A percentile compares a stretch with the other conserved stretches of the same genome.
These are phyloP conservation scores for Drosophila anomalata DNA, from an alignment of 2,888 invertebrate genomes.

Conservation along the genomic window DNA sequence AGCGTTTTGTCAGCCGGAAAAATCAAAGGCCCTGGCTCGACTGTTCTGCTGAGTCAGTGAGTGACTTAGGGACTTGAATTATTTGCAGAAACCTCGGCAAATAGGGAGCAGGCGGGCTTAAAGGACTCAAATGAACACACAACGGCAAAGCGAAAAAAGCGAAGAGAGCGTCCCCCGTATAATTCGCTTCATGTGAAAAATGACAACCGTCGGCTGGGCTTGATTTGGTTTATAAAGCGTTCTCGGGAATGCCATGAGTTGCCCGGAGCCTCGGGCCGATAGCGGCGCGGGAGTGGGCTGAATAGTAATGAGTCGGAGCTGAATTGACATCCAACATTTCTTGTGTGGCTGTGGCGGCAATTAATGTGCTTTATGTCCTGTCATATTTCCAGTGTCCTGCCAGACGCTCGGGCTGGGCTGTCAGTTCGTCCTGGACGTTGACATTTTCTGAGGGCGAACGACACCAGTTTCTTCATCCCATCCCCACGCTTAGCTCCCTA, in stretches of 20 bases:
- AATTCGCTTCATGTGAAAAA: slow-evolving; percentile 63
- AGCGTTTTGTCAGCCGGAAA: slow-evolving; percentile 52
- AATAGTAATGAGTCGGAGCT: slow-evolving; percentile 71
- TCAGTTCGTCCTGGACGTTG: slow-evolving; percentile 49
- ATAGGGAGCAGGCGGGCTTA: slow-evolving; percentile 47
- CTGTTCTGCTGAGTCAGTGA: slow-evolving; percentile 67
- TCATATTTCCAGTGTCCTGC: slow-evolving; percentile 51
- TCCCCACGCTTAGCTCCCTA: slow-evolving; percentile 12
- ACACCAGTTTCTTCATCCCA: slow-evolving; percentile 9
- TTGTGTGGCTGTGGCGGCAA: slow-evolving; percentile 51
- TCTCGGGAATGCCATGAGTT: slow-evolving; percentile 26
- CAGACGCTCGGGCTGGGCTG: slow-evolving; percentile 22
- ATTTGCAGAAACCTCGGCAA: slow-evolving; percentile 59
- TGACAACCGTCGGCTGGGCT: slow-evolving; percentile 57
- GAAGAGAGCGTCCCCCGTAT: slow-evolving; percentile 16
- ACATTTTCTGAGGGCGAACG: slow-evolving; percentile 37
- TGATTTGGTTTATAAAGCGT: slow-evolving; percentile 63
- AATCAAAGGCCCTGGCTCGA: slow-evolving; percentile 35
- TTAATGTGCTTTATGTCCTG: slow-evolving; percentile 69
- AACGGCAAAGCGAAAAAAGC: not conserved
- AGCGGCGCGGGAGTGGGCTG: slow-evolving; percentile 56
- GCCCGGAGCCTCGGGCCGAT: slow-evolving; percentile 14
- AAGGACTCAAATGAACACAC: slow-evolving; percentile 49
- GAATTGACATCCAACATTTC: slow-evolving; percentile 30
- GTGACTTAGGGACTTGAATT: slow-evolving; percentile 53